Evolutionary conservation across 2,888 invertebrate genomes (phyloP).

Genomic region (Drosophila tripunctata): DNA sequence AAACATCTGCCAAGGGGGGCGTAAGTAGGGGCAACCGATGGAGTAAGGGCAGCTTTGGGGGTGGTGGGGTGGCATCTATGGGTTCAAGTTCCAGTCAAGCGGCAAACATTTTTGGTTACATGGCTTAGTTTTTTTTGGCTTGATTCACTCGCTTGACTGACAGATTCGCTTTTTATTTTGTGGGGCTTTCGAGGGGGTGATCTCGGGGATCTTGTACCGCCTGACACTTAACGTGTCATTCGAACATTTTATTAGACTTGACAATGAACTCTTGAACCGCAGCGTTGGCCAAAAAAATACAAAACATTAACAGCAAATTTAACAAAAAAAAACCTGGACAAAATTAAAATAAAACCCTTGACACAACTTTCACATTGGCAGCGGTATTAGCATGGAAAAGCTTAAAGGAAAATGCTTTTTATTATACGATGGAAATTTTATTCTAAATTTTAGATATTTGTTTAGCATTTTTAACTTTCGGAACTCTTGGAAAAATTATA

Average conservation of each 20-base stretch:
- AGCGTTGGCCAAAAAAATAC: constrained; percentile 10
- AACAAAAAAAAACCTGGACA: neutral
- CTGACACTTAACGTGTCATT: constrained; percentile 81
- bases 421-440: neutral
- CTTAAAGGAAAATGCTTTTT: neutral
- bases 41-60: neutral
- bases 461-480: too few relatives aligned
- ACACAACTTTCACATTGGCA: constrained; percentile 62
- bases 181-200: constrained; percentile 24
- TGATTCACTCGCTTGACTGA: constrained; percentile 19
- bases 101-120: constrained; percentile 44
- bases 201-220: constrained; percentile 48
- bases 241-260: constrained; percentile 79
- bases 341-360: constrained; percentile 18
- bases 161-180: constrained; percentile 25
- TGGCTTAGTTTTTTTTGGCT: constrained; percentile 12
- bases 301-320: constrained; percentile 32
- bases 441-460: neutral
- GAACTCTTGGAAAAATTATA: too few relatives aligned
- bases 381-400: constrained; percentile 23
- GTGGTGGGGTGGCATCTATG: neutral
- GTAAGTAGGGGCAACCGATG: neutral
- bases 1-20: constrained; percentile 52
- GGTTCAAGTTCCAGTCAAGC: constrained; percentile 57
- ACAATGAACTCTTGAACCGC: constrained; percentile 77